Evolutionary conservation across 2,113 vertebrate species (phyloP).

Genomic region (Ammospiza nelsoni): DNA sequence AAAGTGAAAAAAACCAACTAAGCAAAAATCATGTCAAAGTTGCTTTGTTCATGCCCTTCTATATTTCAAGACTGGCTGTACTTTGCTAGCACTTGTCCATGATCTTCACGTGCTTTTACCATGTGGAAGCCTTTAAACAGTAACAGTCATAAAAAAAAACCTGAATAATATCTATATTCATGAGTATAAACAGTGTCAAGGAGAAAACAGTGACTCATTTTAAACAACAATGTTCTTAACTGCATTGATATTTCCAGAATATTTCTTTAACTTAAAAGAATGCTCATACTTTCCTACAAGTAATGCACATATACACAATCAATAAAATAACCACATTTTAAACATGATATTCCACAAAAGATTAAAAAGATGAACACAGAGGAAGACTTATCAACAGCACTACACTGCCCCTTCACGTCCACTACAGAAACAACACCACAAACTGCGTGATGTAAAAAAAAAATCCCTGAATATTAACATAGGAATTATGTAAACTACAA

Average conservation of each 20-base stretch:
- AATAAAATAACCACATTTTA: neutral
- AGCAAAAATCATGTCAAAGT: neutral
- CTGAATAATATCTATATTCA: neutral
- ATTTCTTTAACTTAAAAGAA: neutral
- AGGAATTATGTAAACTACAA: neutral
- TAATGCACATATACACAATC: neutral
- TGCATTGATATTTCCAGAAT: neutral
- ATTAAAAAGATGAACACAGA: neutral
- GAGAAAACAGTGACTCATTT: neutral
- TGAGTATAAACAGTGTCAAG: neutral
- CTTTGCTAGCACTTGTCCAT: neutral
- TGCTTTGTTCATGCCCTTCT: neutral
- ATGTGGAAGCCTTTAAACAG: neutral
- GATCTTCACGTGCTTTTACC: neutral
- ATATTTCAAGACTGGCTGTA: neutral
- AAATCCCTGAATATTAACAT: neutral
- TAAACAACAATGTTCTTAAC: neutral
- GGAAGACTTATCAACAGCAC: conserved; percentile 43
- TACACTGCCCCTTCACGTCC: conserved; percentile 77
- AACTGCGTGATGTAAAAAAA: neutral
- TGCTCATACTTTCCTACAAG: neutral
- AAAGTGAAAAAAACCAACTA: neutral
- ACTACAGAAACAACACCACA: conserved; percentile 63
- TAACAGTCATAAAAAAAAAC: neutral
- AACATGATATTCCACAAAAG: neutral